Base-by-base conservation (phyloP, 2,113 vertebrate genomes). In the Solenodon paradoxus region DNA sequence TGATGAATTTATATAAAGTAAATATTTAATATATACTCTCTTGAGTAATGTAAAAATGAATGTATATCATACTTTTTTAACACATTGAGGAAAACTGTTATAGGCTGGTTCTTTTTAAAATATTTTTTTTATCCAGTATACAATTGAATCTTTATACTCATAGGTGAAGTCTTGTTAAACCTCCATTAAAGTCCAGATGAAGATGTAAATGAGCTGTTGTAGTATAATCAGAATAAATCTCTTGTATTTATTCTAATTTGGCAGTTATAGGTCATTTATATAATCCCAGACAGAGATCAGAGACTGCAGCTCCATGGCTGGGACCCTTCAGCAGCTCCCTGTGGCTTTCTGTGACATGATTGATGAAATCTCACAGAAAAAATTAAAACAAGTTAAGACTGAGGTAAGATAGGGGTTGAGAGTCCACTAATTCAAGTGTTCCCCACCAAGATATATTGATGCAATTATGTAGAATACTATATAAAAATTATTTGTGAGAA, bases 291-390 rank as follows among this genome's bases (percentile, higher is more conserved):
- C 49, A 64, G 45, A 95, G 42, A 45, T 49, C 8, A 77, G 72
- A 63, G 79, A 83, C 80, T 28, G 40, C 24, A 64, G 53, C 53
- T 79, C 38, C 9, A 22, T 3, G 66, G 42, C 47, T 2, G 66
- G 9, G n/a, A 94, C 59, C 69, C 32, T 89, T 59, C 26, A 45
- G 45, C 26, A 75, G 47, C 72, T 88, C 81, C 40, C 68, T 32
- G 47, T 88, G 40, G 89, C 77, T 82, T 63, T 75, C 64, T 80
- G 0, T 85, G 66, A 85, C 51, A 90, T 42, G 69, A 64, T 45
- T 94, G 92, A 51, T 38, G 95, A 93, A 96, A 78, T 17, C 49
- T 85, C 51, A 51, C 59, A 78, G 82, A 92, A 88, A 96, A 94
- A 24, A 82, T 89, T 95, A 79, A 89, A 83, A 78, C 24, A 79